Base-by-base conservation (phyloP, 2,888 invertebrate species). In the Hydriomena furcata region DNA sequence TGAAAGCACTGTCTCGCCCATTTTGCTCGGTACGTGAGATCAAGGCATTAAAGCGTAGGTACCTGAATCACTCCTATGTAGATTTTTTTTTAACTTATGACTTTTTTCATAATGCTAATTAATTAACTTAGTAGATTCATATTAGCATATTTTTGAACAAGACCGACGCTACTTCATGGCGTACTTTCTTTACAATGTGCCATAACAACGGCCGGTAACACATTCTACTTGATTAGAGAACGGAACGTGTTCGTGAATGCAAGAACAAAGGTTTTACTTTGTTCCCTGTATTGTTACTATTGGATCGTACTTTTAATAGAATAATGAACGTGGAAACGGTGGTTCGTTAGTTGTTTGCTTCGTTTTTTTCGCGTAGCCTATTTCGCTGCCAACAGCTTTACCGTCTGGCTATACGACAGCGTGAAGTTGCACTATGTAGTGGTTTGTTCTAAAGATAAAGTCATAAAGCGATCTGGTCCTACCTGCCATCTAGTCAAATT, bases 181-280 rank as follows among this genome's bases (percentile, higher is more conserved):
- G 10, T 2, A 20, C 5, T 23, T 30, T n/a, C 2, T 27, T 21
- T 7, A 23, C 7, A 17, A 35, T 13, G 7, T 13, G 47, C 28
- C 28, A 47, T 21, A 21, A 8, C 23, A 47, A 20, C 40, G 11
- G 7, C 34, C 34, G 23, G 1, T 10, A 7, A 10, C 37, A 11
- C 21, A 30, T 27, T 21, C 44, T 38, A 50, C 55, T 55, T 58
- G 52, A 55, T 58, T 53, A 53, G 45, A 36, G 38, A 48, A 37
- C 41, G 36, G 44, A 42, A 51, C 52, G 52, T 52, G 56, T 49
- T 31, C 17, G 31, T 37, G 46, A 57, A 55, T 43, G 25, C 47
- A 43, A 40, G 36, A 50, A 55, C 47, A 50, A 52, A 37, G 53
- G 47, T 47, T 48, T 55, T 52, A 48, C 48, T 38, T 48, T 55